These are phyloP conservation scores for Carposina sasakii DNA, from an alignment of 1,140 invertebrate species.

Conservation along the genomic window DNA sequence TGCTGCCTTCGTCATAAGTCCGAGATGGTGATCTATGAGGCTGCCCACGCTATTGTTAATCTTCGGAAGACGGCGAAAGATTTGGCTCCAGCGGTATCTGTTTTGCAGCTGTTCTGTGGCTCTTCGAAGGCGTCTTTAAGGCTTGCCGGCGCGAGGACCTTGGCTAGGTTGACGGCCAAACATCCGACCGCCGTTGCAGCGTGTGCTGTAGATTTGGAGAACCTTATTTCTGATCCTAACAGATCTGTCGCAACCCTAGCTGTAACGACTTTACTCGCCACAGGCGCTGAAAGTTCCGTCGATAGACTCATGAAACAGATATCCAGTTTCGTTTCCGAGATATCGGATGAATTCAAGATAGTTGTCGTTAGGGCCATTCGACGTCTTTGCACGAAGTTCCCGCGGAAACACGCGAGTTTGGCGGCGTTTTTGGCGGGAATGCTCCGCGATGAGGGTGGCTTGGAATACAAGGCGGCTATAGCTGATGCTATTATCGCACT, in stretches of 20 bases:
- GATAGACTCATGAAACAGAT: constrained; percentile 99
- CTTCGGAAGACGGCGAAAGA: constrained; percentile 88
- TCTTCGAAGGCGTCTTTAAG: constrained; percentile 95
- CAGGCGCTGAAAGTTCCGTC: constrained; percentile 97
- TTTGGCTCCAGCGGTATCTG: constrained; percentile 94
- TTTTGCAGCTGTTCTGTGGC: constrained; percentile 96
- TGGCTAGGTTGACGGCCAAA: constrained; percentile 91
- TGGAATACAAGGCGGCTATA: constrained; percentile 99
- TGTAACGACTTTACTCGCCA: constrained; percentile 98
- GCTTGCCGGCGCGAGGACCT: constrained; percentile 97
- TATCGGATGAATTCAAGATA: constrained; percentile 99
- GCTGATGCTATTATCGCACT: constrained; percentile 98
- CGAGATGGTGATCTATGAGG: constrained; percentile 99
- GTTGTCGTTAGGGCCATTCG: constrained; percentile 95
- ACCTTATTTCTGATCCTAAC: constrained; percentile 97
- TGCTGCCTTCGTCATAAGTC: constrained; percentile 96
- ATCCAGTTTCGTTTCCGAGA: constrained; percentile 97
- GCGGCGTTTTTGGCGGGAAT: constrained; percentile 98
- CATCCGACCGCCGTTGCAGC: constrained; percentile 97
- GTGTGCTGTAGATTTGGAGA: constrained; percentile 98
- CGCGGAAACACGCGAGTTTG: constrained; percentile 94
- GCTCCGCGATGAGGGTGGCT: constrained; percentile 97
- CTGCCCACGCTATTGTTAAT: constrained; percentile 95
- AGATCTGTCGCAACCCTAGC: constrained; percentile 98
- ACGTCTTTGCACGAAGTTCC: constrained; percentile 96